phyloP scores from a whole-genome alignment of 2,797 vertebrate genomes.

The Helarctos malayanus region DNA sequence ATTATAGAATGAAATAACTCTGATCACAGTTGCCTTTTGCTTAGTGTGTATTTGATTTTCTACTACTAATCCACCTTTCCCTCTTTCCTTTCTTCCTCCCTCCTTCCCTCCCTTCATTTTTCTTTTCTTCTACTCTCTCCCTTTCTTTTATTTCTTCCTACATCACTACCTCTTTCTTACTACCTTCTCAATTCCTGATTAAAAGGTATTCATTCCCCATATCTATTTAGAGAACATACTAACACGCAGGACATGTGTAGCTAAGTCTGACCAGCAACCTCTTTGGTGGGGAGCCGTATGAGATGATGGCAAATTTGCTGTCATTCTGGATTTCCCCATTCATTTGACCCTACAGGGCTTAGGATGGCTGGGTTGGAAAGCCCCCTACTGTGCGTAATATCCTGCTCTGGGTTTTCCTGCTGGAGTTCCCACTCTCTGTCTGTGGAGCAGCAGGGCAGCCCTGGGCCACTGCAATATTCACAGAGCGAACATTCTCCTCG shows the following conservation, averaged over 20 bases:
- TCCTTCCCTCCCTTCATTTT: too few relatives aligned
- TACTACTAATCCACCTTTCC: neutral
- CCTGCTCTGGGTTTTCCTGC: slow-evolving; percentile 56
- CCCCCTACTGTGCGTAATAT: slow-evolving; percentile 32
- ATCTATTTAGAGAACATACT: neutral
- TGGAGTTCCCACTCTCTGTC: neutral
- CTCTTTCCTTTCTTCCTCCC: too few relatives aligned
- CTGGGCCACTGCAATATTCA: neutral
- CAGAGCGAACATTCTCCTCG: neutral
- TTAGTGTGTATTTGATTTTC: neutral
- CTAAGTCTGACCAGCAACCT: too few relatives aligned
- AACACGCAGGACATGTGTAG: too few relatives aligned
- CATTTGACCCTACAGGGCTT: neutral
- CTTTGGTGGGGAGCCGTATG: neutral
- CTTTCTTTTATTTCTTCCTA: neutral
- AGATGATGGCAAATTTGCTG: neutral
- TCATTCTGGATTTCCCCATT: slow-evolving; percentile 68
- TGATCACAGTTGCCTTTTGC: neutral
- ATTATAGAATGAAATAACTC: neutral
- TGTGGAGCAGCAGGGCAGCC: accelerated
- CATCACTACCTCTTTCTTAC: neutral
- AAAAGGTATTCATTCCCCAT: neutral
- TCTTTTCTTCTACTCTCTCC: neutral
- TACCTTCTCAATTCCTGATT: neutral
- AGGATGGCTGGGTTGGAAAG: slow-evolving; percentile 61